A percentile compares a stretch with the other conserved stretches of the same genome.
phyloP scores from a whole-genome alignment of 2,113 vertebrate species.

The Colinus virginianus region DNA sequence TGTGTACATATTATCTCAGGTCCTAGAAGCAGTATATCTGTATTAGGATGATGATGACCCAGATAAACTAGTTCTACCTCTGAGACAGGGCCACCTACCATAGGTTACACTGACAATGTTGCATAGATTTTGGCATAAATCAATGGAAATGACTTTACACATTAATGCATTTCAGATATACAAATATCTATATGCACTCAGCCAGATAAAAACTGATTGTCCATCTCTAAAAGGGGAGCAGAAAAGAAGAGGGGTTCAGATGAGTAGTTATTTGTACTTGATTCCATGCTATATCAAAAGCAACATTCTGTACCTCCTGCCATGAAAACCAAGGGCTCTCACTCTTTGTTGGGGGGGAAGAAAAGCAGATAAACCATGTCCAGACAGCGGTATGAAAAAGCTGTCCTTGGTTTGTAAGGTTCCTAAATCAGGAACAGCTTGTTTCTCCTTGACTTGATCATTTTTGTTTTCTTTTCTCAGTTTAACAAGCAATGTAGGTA shows the following conservation, averaged over 20 bases:
- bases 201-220: neutral
- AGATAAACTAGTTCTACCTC: neutral
- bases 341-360: accelerated
- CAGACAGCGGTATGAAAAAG: neutral
- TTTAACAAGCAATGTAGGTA: neutral
- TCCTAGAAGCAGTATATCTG: neutral
- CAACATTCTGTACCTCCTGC: accelerated
- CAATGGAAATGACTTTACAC: neutral
- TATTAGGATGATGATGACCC: neutral
- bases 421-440: neutral
- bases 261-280: neutral
- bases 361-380: neutral
- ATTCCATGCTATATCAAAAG: accelerated
- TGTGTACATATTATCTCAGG: neutral
- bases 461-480: neutral
- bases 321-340: neutral
- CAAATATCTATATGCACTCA: accelerated
- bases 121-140: neutral
- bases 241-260: accelerated
- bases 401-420: neutral
- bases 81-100: neutral
- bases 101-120: neutral
- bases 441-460: neutral
- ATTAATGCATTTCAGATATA: neutral
- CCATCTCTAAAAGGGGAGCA: neutral